Conservation (phyloP, 2,888 invertebrate genomes). For the Mesorhabditis spiculigera region DNA sequence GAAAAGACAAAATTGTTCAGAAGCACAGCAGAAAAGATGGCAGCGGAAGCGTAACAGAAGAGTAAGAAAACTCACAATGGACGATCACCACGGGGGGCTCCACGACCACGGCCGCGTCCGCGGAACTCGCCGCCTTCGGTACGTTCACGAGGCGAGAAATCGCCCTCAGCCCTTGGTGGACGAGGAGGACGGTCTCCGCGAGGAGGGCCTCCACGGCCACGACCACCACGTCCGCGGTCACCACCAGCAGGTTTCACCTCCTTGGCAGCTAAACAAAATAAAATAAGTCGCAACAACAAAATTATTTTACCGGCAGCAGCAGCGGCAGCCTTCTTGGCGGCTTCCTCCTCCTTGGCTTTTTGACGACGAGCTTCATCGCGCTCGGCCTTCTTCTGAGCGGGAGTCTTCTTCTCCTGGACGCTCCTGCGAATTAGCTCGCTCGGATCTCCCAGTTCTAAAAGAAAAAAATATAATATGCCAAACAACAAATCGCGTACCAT, state of each 20-base stretch:
- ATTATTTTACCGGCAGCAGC: slow-evolving; percentile 11
- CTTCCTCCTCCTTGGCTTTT: slow-evolving; percentile 15
- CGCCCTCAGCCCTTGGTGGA: slow-evolving; percentile 21
- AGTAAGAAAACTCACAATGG: slow-evolving; percentile 16
- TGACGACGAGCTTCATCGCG: slow-evolving; percentile 11
- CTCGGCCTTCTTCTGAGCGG: slow-evolving; percentile 29
- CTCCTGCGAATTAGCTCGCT: slow-evolving; percentile 40
- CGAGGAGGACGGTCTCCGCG: slow-evolving; percentile 12
- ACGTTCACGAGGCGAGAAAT: slow-evolving; percentile 17
- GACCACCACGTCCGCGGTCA: slow-evolving; percentile 41
- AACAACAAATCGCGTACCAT: slow-evolving; percentile 15
- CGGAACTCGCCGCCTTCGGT: slow-evolving; percentile 22
- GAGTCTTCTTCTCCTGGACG: slow-evolving; percentile 34
- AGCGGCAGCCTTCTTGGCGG: slow-evolving; percentile 24
- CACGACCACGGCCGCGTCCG: slow-evolving; percentile 32
- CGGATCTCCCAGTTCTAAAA: slow-evolving; percentile 47
- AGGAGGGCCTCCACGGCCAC: slow-evolving; percentile 41
- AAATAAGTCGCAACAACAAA: not conserved
- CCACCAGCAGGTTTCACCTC: slow-evolving; percentile 21
- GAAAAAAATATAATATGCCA: slow-evolving; percentile 12
- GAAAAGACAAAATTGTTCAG: slow-evolving; percentile 12
- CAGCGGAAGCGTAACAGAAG: not conserved
- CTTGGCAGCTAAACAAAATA: slow-evolving; percentile 13
- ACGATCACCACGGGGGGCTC: slow-evolving; percentile 31
- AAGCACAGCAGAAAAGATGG: not conserved